A percentile compares a stretch with the other conserved stretches of the same genome.
Conservation (phyloP, 2,113 vertebrate species). For the Rhinichthys klamathensis region DNA sequence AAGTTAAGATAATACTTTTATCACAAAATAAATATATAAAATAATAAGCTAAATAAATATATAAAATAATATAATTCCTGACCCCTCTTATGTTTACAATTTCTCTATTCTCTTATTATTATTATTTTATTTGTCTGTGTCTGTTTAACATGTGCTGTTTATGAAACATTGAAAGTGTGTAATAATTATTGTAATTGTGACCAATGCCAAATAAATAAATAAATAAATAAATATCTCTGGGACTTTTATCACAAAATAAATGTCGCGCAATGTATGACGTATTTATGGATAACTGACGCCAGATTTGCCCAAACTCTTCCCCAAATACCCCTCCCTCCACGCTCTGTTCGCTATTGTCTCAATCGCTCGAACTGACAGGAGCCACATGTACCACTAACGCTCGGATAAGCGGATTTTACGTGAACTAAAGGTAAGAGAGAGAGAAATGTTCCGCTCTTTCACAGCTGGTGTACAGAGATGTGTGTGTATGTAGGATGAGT, state of each 20-base stretch:
- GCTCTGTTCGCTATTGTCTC: not conserved
- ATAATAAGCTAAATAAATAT: too few relatives aligned
- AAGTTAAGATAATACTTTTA: too few relatives aligned
- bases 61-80: too few relatives aligned
- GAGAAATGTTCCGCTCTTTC: not conserved
- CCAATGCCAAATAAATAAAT: too few relatives aligned
- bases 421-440: not conserved
- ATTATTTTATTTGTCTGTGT: too few relatives aligned
- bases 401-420: not conserved
- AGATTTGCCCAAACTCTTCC: not conserved
- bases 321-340: not conserved
- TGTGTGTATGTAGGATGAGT: not conserved
- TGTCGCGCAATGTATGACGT: slow-evolving; percentile 6
- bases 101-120: too few relatives aligned
- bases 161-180: too few relatives aligned
- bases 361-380: not conserved
- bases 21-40: too few relatives aligned
- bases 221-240: not conserved
- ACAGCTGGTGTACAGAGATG: too few relatives aligned
- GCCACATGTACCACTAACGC: not conserved
- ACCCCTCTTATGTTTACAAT: too few relatives aligned
- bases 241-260: slow-evolving; percentile 30
- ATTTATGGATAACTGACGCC: not conserved
- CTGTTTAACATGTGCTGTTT: too few relatives aligned
- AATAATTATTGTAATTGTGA: too few relatives aligned